A percentile compares a stretch with the other conserved stretches of the same genome.
Conservation (phyloP, 2,888 invertebrate species). For the Ennomos quercinarius region DNA sequence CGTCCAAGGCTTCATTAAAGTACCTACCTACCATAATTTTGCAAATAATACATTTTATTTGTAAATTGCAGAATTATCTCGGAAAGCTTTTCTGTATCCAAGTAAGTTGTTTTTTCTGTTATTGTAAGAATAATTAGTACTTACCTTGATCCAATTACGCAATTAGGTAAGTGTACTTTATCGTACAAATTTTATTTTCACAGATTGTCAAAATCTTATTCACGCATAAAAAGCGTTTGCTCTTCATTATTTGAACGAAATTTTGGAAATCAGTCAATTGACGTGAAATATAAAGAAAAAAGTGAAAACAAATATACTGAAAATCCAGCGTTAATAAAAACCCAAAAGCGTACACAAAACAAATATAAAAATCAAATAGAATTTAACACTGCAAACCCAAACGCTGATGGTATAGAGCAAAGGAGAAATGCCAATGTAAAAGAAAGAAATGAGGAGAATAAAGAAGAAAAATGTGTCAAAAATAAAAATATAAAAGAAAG, state of each 20-base stretch:
- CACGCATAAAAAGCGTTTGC: slow-evolving; percentile 1
- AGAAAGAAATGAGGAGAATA: too few relatives aligned
- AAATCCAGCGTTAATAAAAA: too few relatives aligned
- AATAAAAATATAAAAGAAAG: not conserved
- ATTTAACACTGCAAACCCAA: too few relatives aligned
- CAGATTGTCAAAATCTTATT: not conserved
- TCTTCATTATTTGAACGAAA: not conserved
- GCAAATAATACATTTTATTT: not conserved
- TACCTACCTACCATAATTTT: not conserved
- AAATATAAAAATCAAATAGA: not conserved
- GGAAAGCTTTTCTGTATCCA: slow-evolving; percentile 6
- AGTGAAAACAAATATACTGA: not conserved
- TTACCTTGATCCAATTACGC: too few relatives aligned
- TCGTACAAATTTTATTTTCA: not conserved
- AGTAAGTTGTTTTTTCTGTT: not conserved
- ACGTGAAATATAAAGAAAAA: not conserved
- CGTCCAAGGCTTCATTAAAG: too few relatives aligned
- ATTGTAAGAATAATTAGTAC: too few relatives aligned
- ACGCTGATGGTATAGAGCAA: too few relatives aligned
- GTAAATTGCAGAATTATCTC: slow-evolving; percentile 1
- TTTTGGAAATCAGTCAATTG: too few relatives aligned
- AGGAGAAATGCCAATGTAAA: too few relatives aligned
- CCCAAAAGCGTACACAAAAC: not conserved
- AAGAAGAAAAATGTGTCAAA: not conserved
- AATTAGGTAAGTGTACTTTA: too few relatives aligned